Percentiles rank a stretch among this genome's conserved stretches.
Evolutionary conservation across 1,140 invertebrate genomes (phyloP).

Genomic region (Hylaeus volcanicus): DNA sequence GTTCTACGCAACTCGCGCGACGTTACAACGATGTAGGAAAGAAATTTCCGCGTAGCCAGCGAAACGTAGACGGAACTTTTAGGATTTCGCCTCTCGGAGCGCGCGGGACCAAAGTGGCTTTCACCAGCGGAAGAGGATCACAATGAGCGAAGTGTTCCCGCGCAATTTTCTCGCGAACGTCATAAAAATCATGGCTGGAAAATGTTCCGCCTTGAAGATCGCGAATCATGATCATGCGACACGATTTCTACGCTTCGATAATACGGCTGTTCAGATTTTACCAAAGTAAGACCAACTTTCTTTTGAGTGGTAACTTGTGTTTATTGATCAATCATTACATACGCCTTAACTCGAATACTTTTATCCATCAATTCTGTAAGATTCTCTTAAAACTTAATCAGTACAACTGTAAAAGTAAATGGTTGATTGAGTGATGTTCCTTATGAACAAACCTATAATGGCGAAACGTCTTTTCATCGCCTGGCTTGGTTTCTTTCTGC

Average conservation of each 20-base stretch:
- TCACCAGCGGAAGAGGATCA: constrained; percentile 56
- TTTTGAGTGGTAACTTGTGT: too few relatives aligned
- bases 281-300: too few relatives aligned
- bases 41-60: constrained; percentile 33
- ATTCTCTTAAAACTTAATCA: too few relatives aligned
- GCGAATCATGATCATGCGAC: background rate
- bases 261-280: too few relatives aligned
- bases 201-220: background rate
- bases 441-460: too few relatives aligned
- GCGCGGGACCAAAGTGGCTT: constrained; percentile 49
- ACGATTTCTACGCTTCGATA: background rate
- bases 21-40: constrained; percentile 43
- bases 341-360: too few relatives aligned
- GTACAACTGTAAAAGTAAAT: too few relatives aligned
- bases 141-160: constrained; percentile 36
- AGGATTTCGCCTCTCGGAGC: constrained; percentile 53
- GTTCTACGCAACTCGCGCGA: background rate
- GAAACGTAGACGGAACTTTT: constrained; percentile 57
- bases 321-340: too few relatives aligned
- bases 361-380: too few relatives aligned
- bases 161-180: constrained; percentile 40
- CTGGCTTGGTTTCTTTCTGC: too few relatives aligned
- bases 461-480: too few relatives aligned
- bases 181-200: background rate
- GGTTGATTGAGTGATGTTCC: too few relatives aligned